Percentiles rank a stretch among this genome's conserved stretches.
Evolutionary conservation across 2,888 invertebrate species (phyloP).

Genomic region (Habrosyne pyritoides): DNA sequence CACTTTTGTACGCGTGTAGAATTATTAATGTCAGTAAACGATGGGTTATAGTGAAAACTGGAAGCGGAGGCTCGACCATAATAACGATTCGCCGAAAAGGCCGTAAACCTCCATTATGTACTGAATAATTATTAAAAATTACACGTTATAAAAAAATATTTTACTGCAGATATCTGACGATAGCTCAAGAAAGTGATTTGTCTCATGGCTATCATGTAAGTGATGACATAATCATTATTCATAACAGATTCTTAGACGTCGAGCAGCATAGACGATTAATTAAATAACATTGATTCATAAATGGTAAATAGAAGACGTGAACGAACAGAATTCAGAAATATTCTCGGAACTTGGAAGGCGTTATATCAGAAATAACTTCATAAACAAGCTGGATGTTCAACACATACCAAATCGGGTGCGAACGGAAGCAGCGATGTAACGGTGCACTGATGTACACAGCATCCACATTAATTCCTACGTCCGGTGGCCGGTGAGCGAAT

Average conservation of each 20-base stretch:
- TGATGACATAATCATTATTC: slow-evolving; percentile 26
- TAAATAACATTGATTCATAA: slow-evolving; percentile 31
- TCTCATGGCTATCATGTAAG: slow-evolving; percentile 5
- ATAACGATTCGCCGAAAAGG: slow-evolving; percentile 30
- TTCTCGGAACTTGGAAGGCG: slow-evolving; percentile 27
- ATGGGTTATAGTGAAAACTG: slow-evolving; percentile 37
- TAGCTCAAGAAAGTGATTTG: neutral
- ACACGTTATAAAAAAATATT: neutral
- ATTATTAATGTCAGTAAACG: slow-evolving; percentile 41
- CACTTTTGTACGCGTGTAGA: slow-evolving; percentile 41
- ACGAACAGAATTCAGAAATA: slow-evolving; percentile 21
- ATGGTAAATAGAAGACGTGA: slow-evolving; percentile 22
- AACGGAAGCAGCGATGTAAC: slow-evolving; percentile 54
- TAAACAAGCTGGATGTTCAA: slow-evolving; percentile 58
- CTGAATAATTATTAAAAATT: neutral
- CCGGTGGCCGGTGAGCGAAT: slow-evolving; percentile 20
- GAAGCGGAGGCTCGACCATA: slow-evolving; percentile 25
- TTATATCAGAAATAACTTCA: slow-evolving; percentile 64
- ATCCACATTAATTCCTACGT: slow-evolving; percentile 36
- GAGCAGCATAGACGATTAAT: slow-evolving; percentile 28
- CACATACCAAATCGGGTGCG: slow-evolving; percentile 41
- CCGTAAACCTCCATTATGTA: slow-evolving; percentile 11
- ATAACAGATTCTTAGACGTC: slow-evolving; percentile 24
- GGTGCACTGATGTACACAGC: slow-evolving; percentile 52
- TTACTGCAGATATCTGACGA: neutral